Base-by-base conservation (phyloP, 2,888 invertebrate species). In the Drosophila nigricruria region DNA sequence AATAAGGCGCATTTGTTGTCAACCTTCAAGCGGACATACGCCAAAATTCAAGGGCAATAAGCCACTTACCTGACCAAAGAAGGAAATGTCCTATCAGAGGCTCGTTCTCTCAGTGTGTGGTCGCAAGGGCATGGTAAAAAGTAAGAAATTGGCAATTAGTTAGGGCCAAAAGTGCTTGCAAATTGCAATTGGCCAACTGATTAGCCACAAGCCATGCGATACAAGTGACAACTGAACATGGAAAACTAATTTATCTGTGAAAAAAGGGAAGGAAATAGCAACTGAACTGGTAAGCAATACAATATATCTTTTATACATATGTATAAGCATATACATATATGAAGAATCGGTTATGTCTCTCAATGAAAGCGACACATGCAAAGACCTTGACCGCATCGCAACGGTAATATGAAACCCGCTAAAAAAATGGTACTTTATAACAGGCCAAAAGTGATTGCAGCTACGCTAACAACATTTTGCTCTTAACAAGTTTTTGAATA, bases 231-330 rank as follows among this genome's bases (percentile, higher is more conserved):
- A 86, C 82, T 80, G 82, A 90, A 92, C 92, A 92, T 91, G 92
- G 77, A 92, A 92, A 92, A 92, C 92, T 92, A 92, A 92, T 91
- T 92, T 92, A 92, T 90, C 82, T 89, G 77, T 91, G 32, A 82
- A 88, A 82, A 88, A 73, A 71, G 74, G 79, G 75, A 79, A 81
- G 75, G 66, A 73, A 81, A 68, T 83, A 50, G 34, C 57, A 50
- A 12, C 23, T 34, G 38, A 71, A 45, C 43, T 58, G 58, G 47
- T 36, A 27, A 34, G 60, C 64, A 61, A 50, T 34, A 20, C 12
- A 16, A 49, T 49, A 40, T 59, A 32, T 40, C 47, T 32, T 58
- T n/a, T n/a, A 8, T 5, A 10, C 4, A 18, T n/a, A 50, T 9
- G 18, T 34, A 34, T 42, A 5, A 0, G 5, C 3, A n/a, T 25